A percentile compares a stretch with the other conserved stretches of the same genome.
phyloP scores from a whole-genome alignment of 1,140 invertebrate species.

The Ladona fulva region DNA sequence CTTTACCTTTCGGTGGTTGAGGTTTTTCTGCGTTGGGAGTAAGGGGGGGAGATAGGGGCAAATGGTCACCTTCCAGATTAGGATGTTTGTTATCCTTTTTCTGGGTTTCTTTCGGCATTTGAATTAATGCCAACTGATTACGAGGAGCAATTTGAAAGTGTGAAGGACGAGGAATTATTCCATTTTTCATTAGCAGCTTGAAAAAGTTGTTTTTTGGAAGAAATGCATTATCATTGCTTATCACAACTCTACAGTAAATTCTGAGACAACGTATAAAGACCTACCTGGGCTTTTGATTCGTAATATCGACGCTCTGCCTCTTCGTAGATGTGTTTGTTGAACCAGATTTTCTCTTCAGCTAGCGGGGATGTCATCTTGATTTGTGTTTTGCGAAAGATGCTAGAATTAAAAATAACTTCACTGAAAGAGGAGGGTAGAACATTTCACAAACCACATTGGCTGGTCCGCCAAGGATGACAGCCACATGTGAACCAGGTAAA shows the following conservation, averaged over 20 bases:
- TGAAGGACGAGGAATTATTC: not conserved
- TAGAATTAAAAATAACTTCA: slow-evolving; percentile 1
- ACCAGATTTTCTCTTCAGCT: slow-evolving; percentile 31
- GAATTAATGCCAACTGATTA: not conserved
- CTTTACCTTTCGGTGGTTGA: not conserved
- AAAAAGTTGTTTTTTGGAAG: not conserved
- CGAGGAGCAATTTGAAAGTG: not conserved
- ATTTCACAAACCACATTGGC: not conserved
- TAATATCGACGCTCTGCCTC: slow-evolving; percentile 31
- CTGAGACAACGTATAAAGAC: not conserved
- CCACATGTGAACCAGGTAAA: no score
- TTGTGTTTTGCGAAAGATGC: not conserved
- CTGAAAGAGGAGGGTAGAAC: not conserved
- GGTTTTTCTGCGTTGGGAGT: slow-evolving; percentile 11
- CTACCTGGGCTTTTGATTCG: slow-evolving; percentile 24
- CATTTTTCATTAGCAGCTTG: slow-evolving; percentile 6
- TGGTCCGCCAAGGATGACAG: not conserved
- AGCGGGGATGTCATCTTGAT: slow-evolving; percentile 22
- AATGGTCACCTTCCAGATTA: not conserved
- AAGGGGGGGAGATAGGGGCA: not conserved
- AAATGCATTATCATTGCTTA: no score
- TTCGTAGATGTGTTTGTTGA: slow-evolving; percentile 31
- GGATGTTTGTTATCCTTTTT: not conserved
- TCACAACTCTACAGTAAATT: no score
- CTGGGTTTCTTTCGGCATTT: not conserved